Evolutionary conservation across 35 echinoderm and acorn worm genomes (phyloP), one percentile per base, ranked within the genome.

Genomic region (Hemicentrotus pulcherrimus): DNA sequence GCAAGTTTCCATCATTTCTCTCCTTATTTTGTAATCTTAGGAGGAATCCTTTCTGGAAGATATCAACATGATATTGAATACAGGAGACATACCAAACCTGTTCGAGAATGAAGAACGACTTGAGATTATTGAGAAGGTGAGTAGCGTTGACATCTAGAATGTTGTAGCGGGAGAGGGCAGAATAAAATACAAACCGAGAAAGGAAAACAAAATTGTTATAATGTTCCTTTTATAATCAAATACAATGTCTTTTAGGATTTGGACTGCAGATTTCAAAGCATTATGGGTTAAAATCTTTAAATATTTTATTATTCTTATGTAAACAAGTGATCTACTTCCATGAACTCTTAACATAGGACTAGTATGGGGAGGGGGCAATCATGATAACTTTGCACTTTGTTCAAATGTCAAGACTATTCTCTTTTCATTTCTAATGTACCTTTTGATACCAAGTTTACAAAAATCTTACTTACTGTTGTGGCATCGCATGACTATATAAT

Each of bases 21-120:
- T 22, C 18, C 8, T 4, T 11, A 92, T 10, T 48, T 86, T 94
- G 50, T 2, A 41, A 88, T 94, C 31, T 31, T 52, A 99, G 98
- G 96, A 97, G 96, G 97, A 97, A 94, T 99, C 98, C 47, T 99
- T 99, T 65, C 86, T 99, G 86, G 98, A 99, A 91, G 98, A 99
- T 88, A 89, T 99, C 92, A 99, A 99, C 97, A 99, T 99, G 98
- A 97, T 99, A 32, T 95, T 99, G 4, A 99, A 99, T 31, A 97
- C 98, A 19, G 98, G 98, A 61, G 98, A 99, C 86, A 99, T 99
- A 50, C 96, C 98, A 92, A 99, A 99, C 94, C 95, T 99, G 47
- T 99, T 96, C 97, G 98, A 99, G 91, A 99, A 99, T 97, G 98
- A 99, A 95, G 98, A 99, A 46, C 95, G 97, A 55, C 92, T 99